These are phyloP conservation scores for Dryadula phaetusa DNA, from an alignment of 2,888 invertebrate species.

Conservation along the genomic window DNA sequence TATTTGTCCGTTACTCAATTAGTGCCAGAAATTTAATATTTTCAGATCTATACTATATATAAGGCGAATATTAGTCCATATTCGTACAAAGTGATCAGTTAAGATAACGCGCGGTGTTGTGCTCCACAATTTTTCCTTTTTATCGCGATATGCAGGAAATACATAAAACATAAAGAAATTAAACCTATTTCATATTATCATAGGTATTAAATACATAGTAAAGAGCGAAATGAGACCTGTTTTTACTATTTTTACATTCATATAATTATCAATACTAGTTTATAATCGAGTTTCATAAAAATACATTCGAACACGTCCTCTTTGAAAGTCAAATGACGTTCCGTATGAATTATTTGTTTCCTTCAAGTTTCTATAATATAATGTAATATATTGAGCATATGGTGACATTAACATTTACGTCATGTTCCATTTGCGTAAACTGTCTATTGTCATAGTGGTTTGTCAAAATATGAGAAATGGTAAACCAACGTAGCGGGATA, in stretches of 20 bases:
- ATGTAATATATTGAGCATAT: not conserved
- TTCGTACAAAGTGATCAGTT: too few species aligned
- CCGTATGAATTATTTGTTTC: constrained; percentile 5
- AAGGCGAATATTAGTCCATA: too few species aligned
- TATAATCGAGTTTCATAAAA: constrained; percentile 31
- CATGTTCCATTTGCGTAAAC: not conserved
- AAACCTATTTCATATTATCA: too few species aligned
- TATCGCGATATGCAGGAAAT: not conserved
- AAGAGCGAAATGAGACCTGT: not conserved
- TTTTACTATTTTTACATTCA: constrained; percentile 7
- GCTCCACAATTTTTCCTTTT: too few species aligned
- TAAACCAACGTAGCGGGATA: too few species aligned
- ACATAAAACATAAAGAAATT: too few species aligned
- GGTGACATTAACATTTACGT: constrained; percentile 2
- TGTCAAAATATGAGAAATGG: too few species aligned
- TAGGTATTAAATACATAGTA: not conserved
- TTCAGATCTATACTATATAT: too few species aligned
- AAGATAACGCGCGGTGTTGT: too few species aligned
- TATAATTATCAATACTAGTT: constrained; percentile 17
- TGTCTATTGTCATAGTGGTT: too few species aligned
- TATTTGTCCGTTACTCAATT: too few species aligned
- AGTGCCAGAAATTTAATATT: too few species aligned
- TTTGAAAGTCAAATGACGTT: constrained; percentile 37
- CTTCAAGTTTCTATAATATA: not conserved
- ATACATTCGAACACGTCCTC: constrained; percentile 32